Conservation (phyloP, 2,113 vertebrate genomes). For the Phaethornis superciliosus region DNA sequence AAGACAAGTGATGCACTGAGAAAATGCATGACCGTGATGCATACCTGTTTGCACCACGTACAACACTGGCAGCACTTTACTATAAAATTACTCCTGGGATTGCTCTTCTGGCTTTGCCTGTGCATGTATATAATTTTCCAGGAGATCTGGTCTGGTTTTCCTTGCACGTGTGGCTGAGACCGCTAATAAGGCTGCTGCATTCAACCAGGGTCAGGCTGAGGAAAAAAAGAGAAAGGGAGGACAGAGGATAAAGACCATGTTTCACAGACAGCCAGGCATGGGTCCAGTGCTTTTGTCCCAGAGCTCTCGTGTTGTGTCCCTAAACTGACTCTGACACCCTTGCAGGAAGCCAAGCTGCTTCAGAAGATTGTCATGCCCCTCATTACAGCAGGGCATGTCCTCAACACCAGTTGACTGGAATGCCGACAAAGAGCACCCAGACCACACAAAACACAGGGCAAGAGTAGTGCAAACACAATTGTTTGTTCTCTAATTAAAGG, state of each 20-base stretch:
- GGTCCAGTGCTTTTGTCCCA: background rate
- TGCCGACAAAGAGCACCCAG: background rate
- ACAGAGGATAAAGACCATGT: background rate
- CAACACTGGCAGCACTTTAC: background rate
- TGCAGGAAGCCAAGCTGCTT: background rate
- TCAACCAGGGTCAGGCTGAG: background rate
- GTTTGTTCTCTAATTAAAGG: background rate
- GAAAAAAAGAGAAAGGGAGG: background rate
- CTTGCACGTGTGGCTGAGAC: background rate
- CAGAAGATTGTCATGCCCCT: background rate
- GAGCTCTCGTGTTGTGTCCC: background rate
- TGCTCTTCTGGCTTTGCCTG: background rate
- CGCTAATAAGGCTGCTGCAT: background rate
- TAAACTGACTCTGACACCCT: background rate
- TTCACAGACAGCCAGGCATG: background rate
- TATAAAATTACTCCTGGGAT: background rate
- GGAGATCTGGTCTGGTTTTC: background rate
- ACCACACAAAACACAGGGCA: background rate
- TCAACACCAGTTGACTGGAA: background rate
- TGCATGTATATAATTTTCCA: background rate
- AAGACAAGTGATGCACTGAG: background rate
- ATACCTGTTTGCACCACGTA: rapidly evolving
- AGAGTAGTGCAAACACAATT: background rate
- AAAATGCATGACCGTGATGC: rapidly evolving
- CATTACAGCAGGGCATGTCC: background rate